Evolutionary conservation across 2,888 invertebrate genomes (phyloP).

Genomic region (Euphydryas editha): DNA sequence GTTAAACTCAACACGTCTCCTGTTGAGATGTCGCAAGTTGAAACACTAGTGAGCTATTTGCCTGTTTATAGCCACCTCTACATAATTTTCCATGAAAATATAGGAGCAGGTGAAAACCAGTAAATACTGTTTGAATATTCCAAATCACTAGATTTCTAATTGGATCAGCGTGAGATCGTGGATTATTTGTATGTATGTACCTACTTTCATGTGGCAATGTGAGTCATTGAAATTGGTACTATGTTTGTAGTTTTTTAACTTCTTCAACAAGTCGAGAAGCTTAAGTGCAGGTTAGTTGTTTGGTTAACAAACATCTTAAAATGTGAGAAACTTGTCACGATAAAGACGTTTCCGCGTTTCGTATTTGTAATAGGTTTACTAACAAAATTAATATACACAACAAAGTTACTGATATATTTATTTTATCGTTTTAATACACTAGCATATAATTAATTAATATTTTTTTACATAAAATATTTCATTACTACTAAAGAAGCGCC

Average conservation of each 20-base stretch:
- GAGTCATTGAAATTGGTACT: neutral
- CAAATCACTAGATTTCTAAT: neutral
- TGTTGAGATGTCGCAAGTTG: slow-evolving; percentile 57
- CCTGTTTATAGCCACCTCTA: slow-evolving; percentile 30
- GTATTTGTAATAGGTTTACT: neutral
- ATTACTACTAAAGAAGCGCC: no score
- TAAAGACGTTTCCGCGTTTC: neutral
- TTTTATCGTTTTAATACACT: neutral
- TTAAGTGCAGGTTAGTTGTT: slow-evolving; percentile 6
- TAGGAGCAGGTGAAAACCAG: neutral
- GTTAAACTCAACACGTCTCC: slow-evolving; percentile 72
- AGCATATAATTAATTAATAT: neutral
- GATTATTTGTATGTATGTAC: neutral
- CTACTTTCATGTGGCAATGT: neutral
- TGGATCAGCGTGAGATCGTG: neutral
- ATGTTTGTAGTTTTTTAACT: neutral
- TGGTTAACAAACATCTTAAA: slow-evolving; percentile 5
- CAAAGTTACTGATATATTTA: neutral
- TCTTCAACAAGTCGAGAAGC: slow-evolving; percentile 11
- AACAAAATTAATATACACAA: neutral
- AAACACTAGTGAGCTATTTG: slow-evolving; percentile 39
- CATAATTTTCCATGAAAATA: slow-evolving; percentile 13
- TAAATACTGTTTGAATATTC: neutral
- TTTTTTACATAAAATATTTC: neutral
- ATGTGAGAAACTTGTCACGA: neutral